Base-by-base conservation (phyloP, 2,797 vertebrate genomes). In the Loris lydekkerianus region DNA sequence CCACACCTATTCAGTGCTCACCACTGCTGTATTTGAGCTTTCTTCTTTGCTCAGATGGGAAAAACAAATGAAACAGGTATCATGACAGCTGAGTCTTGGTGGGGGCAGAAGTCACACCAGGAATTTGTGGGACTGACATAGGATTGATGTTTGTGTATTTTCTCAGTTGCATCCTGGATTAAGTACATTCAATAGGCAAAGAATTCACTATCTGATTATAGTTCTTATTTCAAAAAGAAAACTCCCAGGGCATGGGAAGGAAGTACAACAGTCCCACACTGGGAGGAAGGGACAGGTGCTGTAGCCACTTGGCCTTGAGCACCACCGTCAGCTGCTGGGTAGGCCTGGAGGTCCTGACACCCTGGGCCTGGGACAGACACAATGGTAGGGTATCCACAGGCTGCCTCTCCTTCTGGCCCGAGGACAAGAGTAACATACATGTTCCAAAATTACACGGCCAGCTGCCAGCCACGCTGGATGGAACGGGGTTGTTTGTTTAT, bases 211-310 rank as follows among this genome's bases (percentile, higher is more conserved):
- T 69, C 40, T 96, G n/a, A 85, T 88, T 93, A 37, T 56, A 56
- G 82, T 90, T 73, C 23, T 92, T 94, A 43, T 81, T 86, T 95
- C 40, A 67, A 23, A 84, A 61, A 80, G 23, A 34, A 65, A 85
- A 91, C 27, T 25, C 75, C 40, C 63, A 78, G 58, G 40, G 15
- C 34, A n/a, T 31, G 4, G 46, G 56, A 78, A 72, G 13, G 25
- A 93, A 80, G 49, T 61, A 29, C 56, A 84, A 70, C 13, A 34
- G 2, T 56, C 31, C 89, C 21, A 27, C 27, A 34, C 18, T 34
- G n/a, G 40, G 56, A 9, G 70, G 9, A 23, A 89, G 60, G 29
- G 63, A 25, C 40, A 90, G 83, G 17, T 72, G 34, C n/a, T n/a
- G 0, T 70, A 43, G 37, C 40, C 14, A 7, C 10, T 8, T 5